phyloP scores from a whole-genome alignment of 2,888 invertebrate species.

The Ophraella communa region DNA sequence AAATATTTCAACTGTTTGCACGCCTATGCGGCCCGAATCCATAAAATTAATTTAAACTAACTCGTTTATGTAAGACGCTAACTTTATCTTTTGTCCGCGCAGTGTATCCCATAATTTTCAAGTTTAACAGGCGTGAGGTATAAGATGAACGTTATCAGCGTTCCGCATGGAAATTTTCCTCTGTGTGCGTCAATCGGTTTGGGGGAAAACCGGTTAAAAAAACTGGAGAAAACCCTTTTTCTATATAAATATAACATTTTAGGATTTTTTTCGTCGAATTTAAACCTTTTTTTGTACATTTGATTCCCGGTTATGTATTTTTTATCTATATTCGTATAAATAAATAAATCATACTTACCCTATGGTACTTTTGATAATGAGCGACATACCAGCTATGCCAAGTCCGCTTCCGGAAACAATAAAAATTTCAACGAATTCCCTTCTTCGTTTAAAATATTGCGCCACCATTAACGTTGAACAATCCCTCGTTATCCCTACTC shows the following conservation, averaged over 20 bases:
- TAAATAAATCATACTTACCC: constrained; percentile 64
- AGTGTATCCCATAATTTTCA: constrained; percentile 6
- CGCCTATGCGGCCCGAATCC: background rate
- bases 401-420: constrained; percentile 86
- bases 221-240: too few species aligned
- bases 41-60: background rate
- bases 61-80: background rate
- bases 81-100: background rate
- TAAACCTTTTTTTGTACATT: too few species aligned
- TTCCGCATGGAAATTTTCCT: constrained; percentile 1
- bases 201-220: background rate
- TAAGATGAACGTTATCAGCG: background rate
- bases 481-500: constrained; percentile 84
- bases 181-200: background rate
- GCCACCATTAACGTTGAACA: constrained; percentile 90
- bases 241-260: too few species aligned
- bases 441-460: constrained; percentile 84
- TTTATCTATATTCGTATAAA: too few species aligned
- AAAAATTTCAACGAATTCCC: constrained; percentile 88
- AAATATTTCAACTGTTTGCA: background rate
- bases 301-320: too few species aligned
- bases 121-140: background rate
- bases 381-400: constrained; percentile 84
- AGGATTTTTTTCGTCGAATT: too few species aligned
- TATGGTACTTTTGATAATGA: constrained; percentile 79